phyloP scores from a whole-genome alignment of 2,113 vertebrate species.

The Oryzias melastigma region DNA sequence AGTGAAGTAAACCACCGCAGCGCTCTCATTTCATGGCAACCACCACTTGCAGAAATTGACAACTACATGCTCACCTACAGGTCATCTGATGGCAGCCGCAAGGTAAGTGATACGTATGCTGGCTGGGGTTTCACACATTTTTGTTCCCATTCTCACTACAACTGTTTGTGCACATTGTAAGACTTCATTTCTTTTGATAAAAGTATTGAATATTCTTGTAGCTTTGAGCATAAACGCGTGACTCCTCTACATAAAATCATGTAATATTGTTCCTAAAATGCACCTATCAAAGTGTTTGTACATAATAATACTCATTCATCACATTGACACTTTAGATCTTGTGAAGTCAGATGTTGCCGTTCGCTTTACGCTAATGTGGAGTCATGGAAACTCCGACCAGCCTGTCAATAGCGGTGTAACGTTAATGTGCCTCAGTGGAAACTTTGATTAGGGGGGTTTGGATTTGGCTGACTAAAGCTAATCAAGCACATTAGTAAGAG shows the following conservation, averaged over 20 bases:
- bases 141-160: not conserved
- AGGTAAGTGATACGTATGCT: conserved; percentile 73
- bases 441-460: conserved; percentile 59
- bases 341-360: conserved; percentile 18
- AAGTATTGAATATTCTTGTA: too few species aligned
- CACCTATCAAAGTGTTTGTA: not conserved
- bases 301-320: conserved; percentile 16
- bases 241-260: too few species aligned
- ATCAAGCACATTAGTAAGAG: conserved; percentile 51
- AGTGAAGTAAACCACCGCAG: conserved; percentile 92
- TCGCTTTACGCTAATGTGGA: conserved; percentile 21
- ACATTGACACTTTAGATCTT: conserved; percentile 19
- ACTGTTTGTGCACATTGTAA: too few species aligned
- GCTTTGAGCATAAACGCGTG: too few species aligned
- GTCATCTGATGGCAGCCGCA: conserved; percentile 84
- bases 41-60: conserved; percentile 87
- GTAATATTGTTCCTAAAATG: too few species aligned
- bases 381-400: conserved; percentile 27
- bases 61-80: conserved; percentile 96
- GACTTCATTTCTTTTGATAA: too few species aligned
- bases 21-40: conserved; percentile 91
- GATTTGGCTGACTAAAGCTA: conserved; percentile 51
- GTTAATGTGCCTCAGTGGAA: conserved; percentile 50
- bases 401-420: conserved; percentile 39
- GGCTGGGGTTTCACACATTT: not conserved